Evolutionary conservation across 2,113 vertebrate species (phyloP), one percentile per base, ranked within the genome.

Genomic region (Labrus mixtus): DNA sequence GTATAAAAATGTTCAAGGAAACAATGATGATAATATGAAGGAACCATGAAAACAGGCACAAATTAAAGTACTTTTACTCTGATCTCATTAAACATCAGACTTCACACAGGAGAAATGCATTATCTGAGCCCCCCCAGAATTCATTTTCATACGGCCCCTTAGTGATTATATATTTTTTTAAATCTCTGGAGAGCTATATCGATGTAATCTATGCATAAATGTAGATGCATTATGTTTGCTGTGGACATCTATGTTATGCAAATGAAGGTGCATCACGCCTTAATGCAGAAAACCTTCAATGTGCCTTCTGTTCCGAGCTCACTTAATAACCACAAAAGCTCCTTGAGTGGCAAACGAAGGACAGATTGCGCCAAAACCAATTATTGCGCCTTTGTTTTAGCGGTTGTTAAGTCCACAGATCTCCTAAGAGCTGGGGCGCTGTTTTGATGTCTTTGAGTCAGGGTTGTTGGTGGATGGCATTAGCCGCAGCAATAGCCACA

Each of bases 291-390:
- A 84, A 87, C 88, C 90, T 87, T 92, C 87, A 91, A 89, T 88
- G 84, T 88, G 87, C 90, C 90, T 77, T 91, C 91, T 93, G 90
- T 92, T 92, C 89, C 15, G 36, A 75, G 87, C 74, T 76, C 80
- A 81, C 89, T 90, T 89, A 91, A 88, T 87, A 85, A 92, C 76
- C 87, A 85, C 89, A 80, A 89, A 89, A 87, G 73, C 85, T 88
- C 93, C 91, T 89, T 85, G 90, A 91, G 86, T 91, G 88, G 90
- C 86, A 81, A 89, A 91, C 76, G 60, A 91, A 92, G 87, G 92
- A 93, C 93, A 94, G 93, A 93, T 93, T 93, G 94, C 84, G 89
- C 91, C 93, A 93, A 93, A 94, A 94, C 92, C 93, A 94, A 95
- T 94, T 94, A 95, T 92, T 90, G 86, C 57, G 65, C 88, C 92